Percentiles rank a stretch among this genome's conserved stretches.
Conservation (phyloP, 2,888 invertebrate species). For the Cinara cedri region DNA sequence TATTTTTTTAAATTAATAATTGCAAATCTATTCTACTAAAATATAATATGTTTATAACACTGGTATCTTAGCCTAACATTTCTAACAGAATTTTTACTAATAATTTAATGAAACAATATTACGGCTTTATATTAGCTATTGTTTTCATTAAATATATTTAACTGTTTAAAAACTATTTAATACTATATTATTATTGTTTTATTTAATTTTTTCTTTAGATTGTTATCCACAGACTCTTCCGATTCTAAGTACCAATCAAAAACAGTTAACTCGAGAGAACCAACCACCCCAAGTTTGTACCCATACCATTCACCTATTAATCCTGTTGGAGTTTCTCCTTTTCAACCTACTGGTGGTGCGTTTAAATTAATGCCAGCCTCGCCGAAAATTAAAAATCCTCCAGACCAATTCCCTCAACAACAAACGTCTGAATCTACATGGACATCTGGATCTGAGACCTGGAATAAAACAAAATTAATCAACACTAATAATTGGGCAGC, state of each 20-base stretch:
- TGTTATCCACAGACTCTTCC: slow-evolving; percentile 57
- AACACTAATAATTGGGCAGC: slow-evolving; percentile 53
- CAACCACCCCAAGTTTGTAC: slow-evolving; percentile 62
- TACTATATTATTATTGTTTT: too few species aligned
- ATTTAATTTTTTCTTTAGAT: slow-evolving; percentile 41
- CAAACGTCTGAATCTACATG: slow-evolving; percentile 37
- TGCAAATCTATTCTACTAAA: too few species aligned
- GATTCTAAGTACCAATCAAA: slow-evolving; percentile 57
- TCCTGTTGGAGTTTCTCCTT: slow-evolving; percentile 83
- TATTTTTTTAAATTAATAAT: too few species aligned
- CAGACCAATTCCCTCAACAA: slow-evolving; percentile 45
- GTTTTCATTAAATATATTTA: too few species aligned
- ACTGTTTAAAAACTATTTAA: too few species aligned
- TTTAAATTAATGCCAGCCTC: slow-evolving; percentile 84
- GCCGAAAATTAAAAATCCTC: slow-evolving; percentile 64
- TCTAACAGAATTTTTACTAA: too few species aligned
- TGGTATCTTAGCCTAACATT: too few species aligned
- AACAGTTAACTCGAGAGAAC: slow-evolving; percentile 58
- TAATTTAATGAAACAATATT: too few species aligned
- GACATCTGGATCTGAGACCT: slow-evolving; percentile 48
- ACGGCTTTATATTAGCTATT: too few species aligned
- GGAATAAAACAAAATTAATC: slow-evolving; percentile 54
- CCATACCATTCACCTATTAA: slow-evolving; percentile 76
- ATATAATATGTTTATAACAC: too few species aligned
- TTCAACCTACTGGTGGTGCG: slow-evolving; percentile 92